Evolutionary conservation across 2,888 invertebrate genomes (phyloP), one percentile per base, ranked within the genome.

Genomic region (Cynaeus angustus): DNA sequence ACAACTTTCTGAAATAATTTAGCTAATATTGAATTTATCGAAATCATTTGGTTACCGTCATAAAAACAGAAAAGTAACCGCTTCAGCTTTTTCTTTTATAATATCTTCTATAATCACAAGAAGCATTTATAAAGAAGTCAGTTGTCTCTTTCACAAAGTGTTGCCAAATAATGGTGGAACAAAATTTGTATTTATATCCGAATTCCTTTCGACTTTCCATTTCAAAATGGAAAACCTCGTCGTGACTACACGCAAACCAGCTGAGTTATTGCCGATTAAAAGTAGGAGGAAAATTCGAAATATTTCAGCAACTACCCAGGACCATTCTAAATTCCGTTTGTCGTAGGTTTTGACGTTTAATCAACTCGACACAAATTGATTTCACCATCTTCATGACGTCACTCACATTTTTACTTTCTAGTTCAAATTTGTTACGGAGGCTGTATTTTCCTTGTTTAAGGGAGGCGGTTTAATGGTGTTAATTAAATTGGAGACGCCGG

Each of bases 181-280:
- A 59, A 59, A 14, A 59, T 59, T 59, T 59, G 45, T 59, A 59
- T 59, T 46, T 59, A 30, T 59, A 10, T 30, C 28, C 58, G 45
- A 41, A 58, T 58, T 58, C 26, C 16, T 59, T 45, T 28, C 45
- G 14, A 33, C 33, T 28, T 59, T 28, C 33, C 28, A 56, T 58
- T 58, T 43, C 12, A 26, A 43, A 58, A 55, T 38, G 41, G 6
- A 10, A 55, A 41, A n/a, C 21, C 30, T 55, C 41, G 28, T 59
- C 45, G 45, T 30, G 59, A 13, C 48, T 8, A 21, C 61, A 61
- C 61, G 61, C 61, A 48, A 59, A 30, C 7, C 46, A n/a, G 13
- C 12, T 43, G 43, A 56, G 8, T 56, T 56, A 41, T 43, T 41
- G 59, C 30, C 46, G 59, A 59, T 59, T 30, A 28, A 8, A 45